Base-by-base conservation (phyloP, 2,888 invertebrate genomes). In the Campopleginae sp. region DNA sequence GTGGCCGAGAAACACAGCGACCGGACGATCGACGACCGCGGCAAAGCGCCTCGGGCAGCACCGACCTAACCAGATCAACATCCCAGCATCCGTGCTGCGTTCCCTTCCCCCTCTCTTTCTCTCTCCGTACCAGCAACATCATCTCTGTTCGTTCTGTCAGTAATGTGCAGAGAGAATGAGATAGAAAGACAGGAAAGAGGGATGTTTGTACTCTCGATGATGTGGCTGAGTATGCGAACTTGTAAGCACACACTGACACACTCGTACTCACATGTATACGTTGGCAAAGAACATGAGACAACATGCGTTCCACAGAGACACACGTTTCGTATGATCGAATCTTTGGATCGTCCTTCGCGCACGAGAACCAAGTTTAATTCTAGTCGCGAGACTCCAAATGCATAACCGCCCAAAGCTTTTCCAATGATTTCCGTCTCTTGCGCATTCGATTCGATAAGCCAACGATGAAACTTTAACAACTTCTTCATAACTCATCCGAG, bases 31-130 rank as follows among this genome's bases (percentile, higher is more conserved):
- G 91, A 88, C 89, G 91, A 92, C 91, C 92, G 80, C 80, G 89
- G 89, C 90, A 90, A 89, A 88, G 88, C 89, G 88, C 90, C 89
- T 87, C 88, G 89, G 88, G 88, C 90, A 90, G 87, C 90, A 90
- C 89, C 90, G 88, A 90, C 91, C 89, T 91, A 92, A 92, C 91
- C 92, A 92, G 92, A 92, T 92, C 92, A 91, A 91, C 91, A 90
- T 91, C 91, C 90, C 89, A 63, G 89, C 90, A 89, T 87, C 87
- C 81, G 87, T 75, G 80, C 83, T 82, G 85, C 75, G 70, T 79
- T 80, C 46, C 75, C 84, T 74, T 51, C 77, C 74, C 77, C 61
- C 44, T 42, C 66, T 68, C 66, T 44, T 19, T 68, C 72, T 33
- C 48, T 65, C 78, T 42, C n/a, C 6, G n/a, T 63, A 27, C 58